Conservation (phyloP, 2,888 invertebrate species). For the Chrysomela aeneicollis region DNA sequence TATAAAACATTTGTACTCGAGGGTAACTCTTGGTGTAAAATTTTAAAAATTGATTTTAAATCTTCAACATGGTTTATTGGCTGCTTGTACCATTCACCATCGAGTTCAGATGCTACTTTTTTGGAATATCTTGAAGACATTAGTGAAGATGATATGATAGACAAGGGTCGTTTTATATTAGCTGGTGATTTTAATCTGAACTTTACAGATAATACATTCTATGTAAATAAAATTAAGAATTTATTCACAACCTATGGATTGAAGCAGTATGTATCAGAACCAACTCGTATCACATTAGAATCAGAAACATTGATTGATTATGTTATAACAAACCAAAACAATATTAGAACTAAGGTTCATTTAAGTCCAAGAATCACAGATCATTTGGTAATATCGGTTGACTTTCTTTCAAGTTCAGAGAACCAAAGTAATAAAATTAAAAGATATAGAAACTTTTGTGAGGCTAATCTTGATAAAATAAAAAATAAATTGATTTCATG, state of each 20-base stretch:
- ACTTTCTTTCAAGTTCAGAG: background rate
- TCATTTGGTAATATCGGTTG: constrained; percentile 8
- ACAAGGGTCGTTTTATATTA: constrained; percentile 1
- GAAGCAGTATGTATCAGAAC: constrained; percentile 4
- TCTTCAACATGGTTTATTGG: background rate
- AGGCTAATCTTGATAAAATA: constrained; percentile 5
- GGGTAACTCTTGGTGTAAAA: constrained; percentile 3
- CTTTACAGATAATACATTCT: background rate
- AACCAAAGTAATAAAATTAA: background rate
- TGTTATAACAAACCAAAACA: constrained; percentile 3
- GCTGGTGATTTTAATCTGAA: constrained; percentile 10
- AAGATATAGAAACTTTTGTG: constrained; percentile 8
- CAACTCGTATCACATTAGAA: constrained; percentile 6
- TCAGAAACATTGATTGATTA: constrained; percentile 6
- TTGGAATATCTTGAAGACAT: constrained; percentile 9
- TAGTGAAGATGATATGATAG: background rate
- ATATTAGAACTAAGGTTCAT: constrained; percentile 3
- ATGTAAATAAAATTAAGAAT: background rate
- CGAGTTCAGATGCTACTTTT: background rate
- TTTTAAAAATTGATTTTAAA: constrained; percentile 3
- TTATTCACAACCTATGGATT: background rate
- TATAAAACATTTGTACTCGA: constrained; percentile 3
- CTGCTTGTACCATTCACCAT: background rate
- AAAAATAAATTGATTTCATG: constrained; percentile 3
- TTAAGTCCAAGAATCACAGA: constrained; percentile 1